A percentile compares a stretch with the other conserved stretches of the same genome.
Evolutionary conservation across 2,888 invertebrate species (phyloP).

Genomic region (Lymantria dispar): DNA sequence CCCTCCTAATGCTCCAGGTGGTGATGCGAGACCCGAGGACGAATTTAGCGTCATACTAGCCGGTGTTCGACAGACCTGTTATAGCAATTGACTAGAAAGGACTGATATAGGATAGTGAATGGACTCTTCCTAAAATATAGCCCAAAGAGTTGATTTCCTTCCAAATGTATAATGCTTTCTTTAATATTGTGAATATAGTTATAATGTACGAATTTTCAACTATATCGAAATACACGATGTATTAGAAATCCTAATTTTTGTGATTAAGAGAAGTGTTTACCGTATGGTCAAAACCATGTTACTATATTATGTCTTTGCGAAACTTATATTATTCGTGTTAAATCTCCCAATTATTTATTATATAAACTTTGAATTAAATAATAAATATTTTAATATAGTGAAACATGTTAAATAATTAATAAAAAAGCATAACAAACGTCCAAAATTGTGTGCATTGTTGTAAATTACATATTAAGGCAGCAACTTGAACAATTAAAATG

Average conservation of each 20-base stretch:
- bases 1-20: slow-evolving; percentile 64
- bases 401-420: slow-evolving; percentile 27
- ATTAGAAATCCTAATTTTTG: slow-evolving; percentile 16
- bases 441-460: slow-evolving; percentile 25
- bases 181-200: slow-evolving; percentile 27
- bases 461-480: slow-evolving; percentile 19
- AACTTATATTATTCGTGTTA: slow-evolving; percentile 24
- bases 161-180: slow-evolving; percentile 24
- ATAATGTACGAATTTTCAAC: slow-evolving; percentile 26
- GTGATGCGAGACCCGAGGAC: slow-evolving; percentile 87
- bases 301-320: background rate
- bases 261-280: slow-evolving; percentile 16
- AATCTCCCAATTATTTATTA: slow-evolving; percentile 32
- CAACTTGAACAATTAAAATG: slow-evolving; percentile 20
- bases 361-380: slow-evolving; percentile 27
- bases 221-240: slow-evolving; percentile 22
- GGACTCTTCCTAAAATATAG: slow-evolving; percentile 54
- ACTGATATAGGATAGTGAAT: slow-evolving; percentile 46
- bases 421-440: slow-evolving; percentile 18
- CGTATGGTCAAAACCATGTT: slow-evolving; percentile 8
- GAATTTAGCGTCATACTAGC: slow-evolving; percentile 95
- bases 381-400: slow-evolving; percentile 29
- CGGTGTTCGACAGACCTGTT: slow-evolving; percentile 93
- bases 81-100: slow-evolving; percentile 85
- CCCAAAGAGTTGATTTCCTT: slow-evolving; percentile 54